These are phyloP conservation scores for Sebastes hubbsi DNA, from an alignment of 2,797 vertebrate genomes.

Conservation along the genomic window DNA sequence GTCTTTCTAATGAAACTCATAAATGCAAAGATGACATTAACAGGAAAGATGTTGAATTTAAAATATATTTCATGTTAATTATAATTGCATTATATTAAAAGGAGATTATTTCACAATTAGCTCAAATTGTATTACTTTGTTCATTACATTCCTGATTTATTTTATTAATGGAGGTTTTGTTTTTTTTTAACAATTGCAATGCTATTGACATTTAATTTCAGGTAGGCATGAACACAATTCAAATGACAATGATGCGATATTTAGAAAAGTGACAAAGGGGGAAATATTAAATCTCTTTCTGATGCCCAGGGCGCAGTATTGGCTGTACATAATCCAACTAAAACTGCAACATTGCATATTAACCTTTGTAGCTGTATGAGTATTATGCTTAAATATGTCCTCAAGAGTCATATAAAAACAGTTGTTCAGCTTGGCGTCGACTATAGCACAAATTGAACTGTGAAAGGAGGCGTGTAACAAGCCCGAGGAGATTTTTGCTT, in stretches of 20 bases:
- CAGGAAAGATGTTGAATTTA: not conserved
- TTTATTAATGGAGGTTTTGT: not conserved
- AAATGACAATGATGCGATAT: not conserved
- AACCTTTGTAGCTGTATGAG: not conserved
- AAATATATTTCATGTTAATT: not conserved
- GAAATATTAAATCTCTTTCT: not conserved
- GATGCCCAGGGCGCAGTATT: slow-evolving; percentile 30
- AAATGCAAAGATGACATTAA: not conserved
- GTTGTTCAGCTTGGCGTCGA: not conserved
- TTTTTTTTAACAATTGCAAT: not conserved
- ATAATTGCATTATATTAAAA: not conserved
- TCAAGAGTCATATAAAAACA: not conserved
- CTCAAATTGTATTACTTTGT: not conserved
- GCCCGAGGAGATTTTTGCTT: slow-evolving; percentile 13
- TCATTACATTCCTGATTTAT: slow-evolving; percentile 1
- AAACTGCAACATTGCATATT: slow-evolving; percentile 6
- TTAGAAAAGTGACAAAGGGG: not conserved
- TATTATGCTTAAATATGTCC: not conserved
- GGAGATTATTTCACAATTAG: not conserved
- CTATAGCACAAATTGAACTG: not conserved
- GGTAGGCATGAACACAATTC: not conserved
- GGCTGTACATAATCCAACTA: not conserved
- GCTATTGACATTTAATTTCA: slow-evolving; percentile 3
- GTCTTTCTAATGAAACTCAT: slow-evolving; percentile 1
- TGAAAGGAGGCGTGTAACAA: not conserved